phyloP scores from a whole-genome alignment of 2,797 vertebrate species.

The Poeciliopsis infans region DNA sequence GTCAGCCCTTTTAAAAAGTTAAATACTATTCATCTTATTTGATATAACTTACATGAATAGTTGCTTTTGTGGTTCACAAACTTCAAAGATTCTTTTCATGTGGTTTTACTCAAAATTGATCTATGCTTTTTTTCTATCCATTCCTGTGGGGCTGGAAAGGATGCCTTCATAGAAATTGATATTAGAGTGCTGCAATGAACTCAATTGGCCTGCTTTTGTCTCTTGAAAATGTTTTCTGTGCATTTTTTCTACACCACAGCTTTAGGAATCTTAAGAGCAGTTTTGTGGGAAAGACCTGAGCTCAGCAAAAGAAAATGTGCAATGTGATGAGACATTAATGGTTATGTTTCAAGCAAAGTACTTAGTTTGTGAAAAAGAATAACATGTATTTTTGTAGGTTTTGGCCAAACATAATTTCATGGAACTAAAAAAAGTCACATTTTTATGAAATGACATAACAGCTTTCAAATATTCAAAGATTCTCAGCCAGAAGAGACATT shows the following conservation, averaged over 20 bases:
- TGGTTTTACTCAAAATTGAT: slow-evolving; percentile 49
- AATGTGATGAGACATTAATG: not conserved
- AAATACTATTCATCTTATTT: slow-evolving; percentile 50
- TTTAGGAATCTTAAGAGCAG: not conserved
- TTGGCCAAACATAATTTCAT: not conserved
- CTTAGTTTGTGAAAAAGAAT: not conserved
- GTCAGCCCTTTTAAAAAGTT: slow-evolving; percentile 43
- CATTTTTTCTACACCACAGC: not conserved
- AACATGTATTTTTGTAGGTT: not conserved
- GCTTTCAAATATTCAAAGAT: not conserved
- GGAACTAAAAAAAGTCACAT: not conserved
- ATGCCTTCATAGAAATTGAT: slow-evolving; percentile 57
- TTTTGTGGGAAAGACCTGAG: not conserved
- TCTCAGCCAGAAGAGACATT: not conserved
- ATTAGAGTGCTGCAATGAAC: slow-evolving; percentile 48
- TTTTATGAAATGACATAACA: not conserved
- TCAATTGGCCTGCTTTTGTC: slow-evolving; percentile 33
- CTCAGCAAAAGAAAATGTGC: not conserved
- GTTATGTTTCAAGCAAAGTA: not conserved
- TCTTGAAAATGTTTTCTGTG: slow-evolving; percentile 43
- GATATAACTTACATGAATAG: slow-evolving; percentile 46
- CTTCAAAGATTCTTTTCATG: slow-evolving; percentile 62
- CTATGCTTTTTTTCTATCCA: slow-evolving; percentile 21
- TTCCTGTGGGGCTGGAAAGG: slow-evolving; percentile 39
- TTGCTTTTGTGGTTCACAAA: slow-evolving; percentile 55